These are phyloP conservation scores for Rhopalosiphum maidis DNA, from an alignment of 1,140 invertebrate species.

Conservation along the genomic window DNA sequence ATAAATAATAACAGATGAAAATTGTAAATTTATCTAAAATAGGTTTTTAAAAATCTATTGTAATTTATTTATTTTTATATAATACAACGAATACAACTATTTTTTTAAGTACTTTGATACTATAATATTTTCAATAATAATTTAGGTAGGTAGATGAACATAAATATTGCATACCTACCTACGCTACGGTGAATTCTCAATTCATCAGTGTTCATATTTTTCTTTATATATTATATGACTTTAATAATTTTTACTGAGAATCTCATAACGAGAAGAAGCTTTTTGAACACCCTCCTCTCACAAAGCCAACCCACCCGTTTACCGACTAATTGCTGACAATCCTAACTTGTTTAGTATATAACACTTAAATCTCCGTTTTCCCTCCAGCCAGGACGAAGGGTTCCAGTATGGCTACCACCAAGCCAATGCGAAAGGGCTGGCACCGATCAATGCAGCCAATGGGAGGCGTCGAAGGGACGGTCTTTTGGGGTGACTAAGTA, in stretches of 20 bases:
- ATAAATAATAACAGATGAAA: neutral
- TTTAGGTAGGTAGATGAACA: neutral
- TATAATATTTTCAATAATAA: neutral
- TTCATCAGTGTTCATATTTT: neutral
- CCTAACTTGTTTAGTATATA: slow-evolving; percentile 45
- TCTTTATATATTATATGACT: neutral
- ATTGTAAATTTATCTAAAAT: neutral
- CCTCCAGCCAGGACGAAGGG: slow-evolving; percentile 13
- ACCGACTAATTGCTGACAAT: slow-evolving; percentile 50
- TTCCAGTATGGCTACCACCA: slow-evolving; percentile 43
- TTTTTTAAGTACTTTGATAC: neutral
- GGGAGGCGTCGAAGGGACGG: neutral
- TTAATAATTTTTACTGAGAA: slow-evolving; percentile 12
- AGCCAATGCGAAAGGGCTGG: slow-evolving; percentile 21
- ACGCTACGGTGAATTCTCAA: neutral
- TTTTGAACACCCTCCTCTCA: neutral
- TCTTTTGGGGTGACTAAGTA: slow-evolving; percentile 28
- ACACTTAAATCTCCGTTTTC: slow-evolving; percentile 28
- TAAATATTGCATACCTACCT: neutral
- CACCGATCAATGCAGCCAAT: slow-evolving; percentile 40
- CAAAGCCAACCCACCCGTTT: neutral
- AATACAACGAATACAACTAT: neutral
- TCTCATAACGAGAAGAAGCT: slow-evolving; percentile 41
- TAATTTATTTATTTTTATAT: neutral
- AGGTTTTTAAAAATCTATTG: neutral